Evolutionary conservation across 2,113 vertebrate species (phyloP), one percentile per base, ranked within the genome.

Genomic region (Oenanthe oenanthe): DNA sequence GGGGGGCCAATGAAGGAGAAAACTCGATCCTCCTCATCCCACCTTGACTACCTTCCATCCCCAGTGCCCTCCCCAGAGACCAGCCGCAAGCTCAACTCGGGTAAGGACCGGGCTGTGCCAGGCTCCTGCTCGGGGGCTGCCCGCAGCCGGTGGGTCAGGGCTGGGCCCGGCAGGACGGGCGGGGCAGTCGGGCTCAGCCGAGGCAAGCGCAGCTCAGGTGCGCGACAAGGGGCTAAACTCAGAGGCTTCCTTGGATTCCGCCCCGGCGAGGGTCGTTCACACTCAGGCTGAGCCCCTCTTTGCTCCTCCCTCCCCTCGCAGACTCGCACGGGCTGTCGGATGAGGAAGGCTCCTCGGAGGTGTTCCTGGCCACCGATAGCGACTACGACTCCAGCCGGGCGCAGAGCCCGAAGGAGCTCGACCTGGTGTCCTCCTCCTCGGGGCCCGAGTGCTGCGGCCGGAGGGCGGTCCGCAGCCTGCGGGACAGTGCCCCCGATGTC

Each of bases 361-460:
- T 99, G 92, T 99, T 99, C 97, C 98, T 99, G 96, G 98, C 98
- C 75, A 98, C 99, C 0, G 98, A 99, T 95, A 99, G 98, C 0
- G 98, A 99, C 96, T 99, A 98, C 5, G 98, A 98, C 95, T 99
- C 98, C 63, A 99, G 98, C 89, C 98, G 98, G 10, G 98, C 98
- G 1, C 99, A 99, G 93, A 99, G 98, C 93, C 98, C 98, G 0
- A 98, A 98, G 29, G 98, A 99, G 92, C 97, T 99, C 5, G 99
- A 99, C 96, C 97, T 99, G 58, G 76, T 99, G 31, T 98, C 96
- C 73, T 91, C 94, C 4, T n/a, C 98, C 25, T 98, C 98, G 0
- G 98, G 98, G 5, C 97, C 96, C 0, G 98, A 98, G 2, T 95
- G 97, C 21, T 96, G 80, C 38, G 53, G 97, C 71, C 95, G 98